Base-by-base conservation (phyloP, 2,797 vertebrate species). In the Masticophis lateralis region DNA sequence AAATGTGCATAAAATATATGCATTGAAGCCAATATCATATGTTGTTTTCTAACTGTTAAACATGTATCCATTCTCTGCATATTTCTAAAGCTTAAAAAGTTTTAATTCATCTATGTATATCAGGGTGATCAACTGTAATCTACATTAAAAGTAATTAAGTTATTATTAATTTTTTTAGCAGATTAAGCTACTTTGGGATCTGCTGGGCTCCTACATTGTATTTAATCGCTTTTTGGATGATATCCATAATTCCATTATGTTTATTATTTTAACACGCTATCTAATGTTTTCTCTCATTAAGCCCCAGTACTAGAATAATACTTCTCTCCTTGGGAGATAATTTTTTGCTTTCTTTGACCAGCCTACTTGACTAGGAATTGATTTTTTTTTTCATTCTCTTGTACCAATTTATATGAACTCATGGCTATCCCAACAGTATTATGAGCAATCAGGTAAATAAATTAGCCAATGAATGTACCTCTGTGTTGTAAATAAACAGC, bases 221-320 rank as follows among this genome's bases (percentile, higher is more conserved):
- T 93, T 93, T 27, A n/a, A 95, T 95, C 91, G 37, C 27, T 53
- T 5, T 59, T 91, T 16, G 90, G 91, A 57, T 90, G 94, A 63
- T 63, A 43, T 1, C 14, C 13, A 0, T 86, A 79, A 16, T 51
- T 91, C 88, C 5, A 0, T 22, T 0, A 2, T 0, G 2, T 92
- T 93, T 91, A 69, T 92, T 91, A 63, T 92, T 88, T 57, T 61
- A 60, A 87, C 88, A 87, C 60, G 57, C 92, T 90, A 91, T 37
- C 43, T 83, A 66, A 86, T 0, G 0, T 88, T 94, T 92, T 92
- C 88, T 91, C 86, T 89, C 90, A 91, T 37, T 56, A 27, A 59
- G 28, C 90, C 56, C 56, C 90, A 90, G 25, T 43, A 91, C 88
- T 93, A 90, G 32, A 20, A 56, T 10, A 0, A 2, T 56, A 83